A percentile compares a stretch with the other conserved stretches of the same genome.
phyloP scores from a whole-genome alignment of 1,140 invertebrate genomes.

The Chionoecetes opilio region DNA sequence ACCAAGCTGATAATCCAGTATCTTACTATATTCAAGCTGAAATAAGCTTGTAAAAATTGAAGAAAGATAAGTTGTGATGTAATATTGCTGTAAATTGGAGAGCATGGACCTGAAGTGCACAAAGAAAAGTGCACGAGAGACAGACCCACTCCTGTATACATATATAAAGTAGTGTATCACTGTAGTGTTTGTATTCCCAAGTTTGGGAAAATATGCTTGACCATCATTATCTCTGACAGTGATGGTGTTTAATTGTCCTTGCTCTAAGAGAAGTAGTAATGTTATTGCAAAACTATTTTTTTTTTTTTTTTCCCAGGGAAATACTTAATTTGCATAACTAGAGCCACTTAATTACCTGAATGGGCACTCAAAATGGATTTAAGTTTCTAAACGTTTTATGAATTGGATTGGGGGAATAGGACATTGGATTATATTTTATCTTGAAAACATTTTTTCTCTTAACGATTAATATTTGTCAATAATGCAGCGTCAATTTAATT shows the following conservation, averaged over 20 bases:
- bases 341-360: neutral
- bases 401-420: neutral
- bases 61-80: neutral
- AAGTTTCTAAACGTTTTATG: neutral
- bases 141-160: conserved; percentile 71
- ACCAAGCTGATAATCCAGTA: neutral
- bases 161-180: conserved; percentile 73
- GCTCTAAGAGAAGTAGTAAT: conserved; percentile 67
- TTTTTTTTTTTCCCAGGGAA: neutral
- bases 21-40: neutral
- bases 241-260: conserved; percentile 74
- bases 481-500: conserved; percentile 51
- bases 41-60: neutral
- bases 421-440: conserved; percentile 65
- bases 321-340: neutral
- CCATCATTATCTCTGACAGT: conserved; percentile 66
- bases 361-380: neutral
- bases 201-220: conserved; percentile 65
- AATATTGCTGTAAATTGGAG: neutral
- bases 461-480: neutral
- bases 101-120: neutral
- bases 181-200: conserved; percentile 74
- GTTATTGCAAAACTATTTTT: conserved; percentile 47
- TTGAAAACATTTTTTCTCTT: conserved; percentile 44
- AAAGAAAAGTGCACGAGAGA: neutral